Evolutionary conservation across 2,888 invertebrate genomes (phyloP).

Genomic region (Drosophila flavopinicola): DNA sequence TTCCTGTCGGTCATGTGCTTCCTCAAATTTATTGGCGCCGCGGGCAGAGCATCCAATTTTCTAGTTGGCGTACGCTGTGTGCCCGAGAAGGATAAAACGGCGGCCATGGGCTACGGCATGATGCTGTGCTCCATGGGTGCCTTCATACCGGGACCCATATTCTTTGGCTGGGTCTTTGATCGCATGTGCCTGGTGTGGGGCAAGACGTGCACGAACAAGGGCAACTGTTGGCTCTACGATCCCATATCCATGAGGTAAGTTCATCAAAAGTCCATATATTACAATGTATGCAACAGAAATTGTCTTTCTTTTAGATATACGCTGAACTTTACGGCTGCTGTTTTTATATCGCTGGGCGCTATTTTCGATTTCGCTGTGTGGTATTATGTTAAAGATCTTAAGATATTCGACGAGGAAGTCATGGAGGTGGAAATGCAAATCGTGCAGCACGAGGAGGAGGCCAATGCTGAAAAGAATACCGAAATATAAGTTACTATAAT

Average conservation of each 20-base stretch:
- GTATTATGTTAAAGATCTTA: conserved; percentile 88
- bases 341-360: conserved; percentile 87
- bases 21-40: conserved; percentile 86
- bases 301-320: conserved; percentile 85
- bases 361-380: conserved; percentile 88
- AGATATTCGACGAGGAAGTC: conserved; percentile 88
- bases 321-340: conserved; percentile 88
- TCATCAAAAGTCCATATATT: neutral
- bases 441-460: conserved; percentile 82
- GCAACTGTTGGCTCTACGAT: conserved; percentile 91
- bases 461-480: conserved; percentile 80
- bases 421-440: conserved; percentile 83
- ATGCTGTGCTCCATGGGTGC: conserved; percentile 89
- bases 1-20: conserved; percentile 86
- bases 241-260: conserved; percentile 86
- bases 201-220: conserved; percentile 88
- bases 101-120: conserved; percentile 89
- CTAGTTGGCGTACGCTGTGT: conserved; percentile 88
- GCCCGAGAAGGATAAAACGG: conserved; percentile 89
- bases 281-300: neutral
- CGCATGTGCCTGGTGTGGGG: conserved; percentile 90
- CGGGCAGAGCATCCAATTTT: conserved; percentile 88
- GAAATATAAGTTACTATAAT: conserved; percentile 75
- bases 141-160: conserved; percentile 91
- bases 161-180: conserved; percentile 89